phyloP scores from a whole-genome alignment of 2,113 vertebrate species.

The Microcebus ravelobensis region DNA sequence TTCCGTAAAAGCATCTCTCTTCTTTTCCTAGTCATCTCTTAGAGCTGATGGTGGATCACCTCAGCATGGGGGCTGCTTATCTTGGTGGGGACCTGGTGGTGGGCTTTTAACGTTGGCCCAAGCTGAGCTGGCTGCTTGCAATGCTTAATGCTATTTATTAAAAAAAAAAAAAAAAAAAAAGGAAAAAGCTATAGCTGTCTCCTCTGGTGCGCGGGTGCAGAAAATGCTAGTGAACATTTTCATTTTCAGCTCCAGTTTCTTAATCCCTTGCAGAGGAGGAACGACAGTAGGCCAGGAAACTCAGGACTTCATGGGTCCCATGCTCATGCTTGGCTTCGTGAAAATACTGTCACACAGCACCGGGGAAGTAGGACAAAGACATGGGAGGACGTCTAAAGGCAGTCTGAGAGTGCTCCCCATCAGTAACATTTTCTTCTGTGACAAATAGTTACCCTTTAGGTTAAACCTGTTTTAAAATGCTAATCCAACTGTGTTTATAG shows the following conservation, averaged over 20 bases:
- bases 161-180: neutral
- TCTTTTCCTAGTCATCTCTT: constrained; percentile 57
- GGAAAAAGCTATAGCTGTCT: neutral
- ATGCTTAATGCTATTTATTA: constrained; percentile 28
- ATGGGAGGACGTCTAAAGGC: constrained; percentile 3
- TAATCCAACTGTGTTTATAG: constrained; percentile 49
- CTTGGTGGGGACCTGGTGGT: constrained; percentile 50
- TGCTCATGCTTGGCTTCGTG: constrained; percentile 9
- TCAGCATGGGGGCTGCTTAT: constrained; percentile 24
- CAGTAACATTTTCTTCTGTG: constrained; percentile 73
- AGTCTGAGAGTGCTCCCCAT: constrained; percentile 40
- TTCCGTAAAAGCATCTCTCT: constrained; percentile 77
- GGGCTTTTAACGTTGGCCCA: constrained; percentile 59
- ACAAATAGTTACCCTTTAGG: constrained; percentile 57
- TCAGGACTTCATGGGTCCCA: neutral
- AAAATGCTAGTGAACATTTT: constrained; percentile 67
- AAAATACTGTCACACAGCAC: constrained; percentile 64
- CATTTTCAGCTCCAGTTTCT: constrained; percentile 60
- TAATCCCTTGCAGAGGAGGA: constrained; percentile 28
- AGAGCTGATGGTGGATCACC: neutral
- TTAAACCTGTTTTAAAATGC: constrained; percentile 69
- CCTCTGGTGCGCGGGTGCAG: neutral
- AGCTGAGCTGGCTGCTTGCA: constrained; percentile 51
- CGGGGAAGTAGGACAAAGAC: constrained; percentile 66
- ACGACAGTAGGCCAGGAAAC: neutral